Evolutionary conservation across 35 echinoderm and acorn worm genomes (phyloP), one percentile per base, ranked within the genome.

Genomic region (Strongylocentrotus purpuratus): DNA sequence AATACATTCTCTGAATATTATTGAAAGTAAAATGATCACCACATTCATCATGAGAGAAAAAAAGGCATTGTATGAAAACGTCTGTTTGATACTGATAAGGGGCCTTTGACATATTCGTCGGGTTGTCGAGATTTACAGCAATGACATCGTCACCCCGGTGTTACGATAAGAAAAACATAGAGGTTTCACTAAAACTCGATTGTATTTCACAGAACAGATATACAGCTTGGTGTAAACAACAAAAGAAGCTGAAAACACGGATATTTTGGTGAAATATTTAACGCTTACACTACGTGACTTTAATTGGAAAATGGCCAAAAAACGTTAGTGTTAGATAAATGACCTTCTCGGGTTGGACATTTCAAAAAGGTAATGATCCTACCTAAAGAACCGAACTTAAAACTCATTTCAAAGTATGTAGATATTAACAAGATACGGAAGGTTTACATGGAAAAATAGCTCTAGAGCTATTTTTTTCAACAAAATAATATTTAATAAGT

Each of bases 131-230:
- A n/a, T 78, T 78, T 28, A 78, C 22, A 78, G n/a, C 45, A 89
- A 5, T 89, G 87, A 41, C 87, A 89, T 89, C 87, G 87, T 89
- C 87, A 89, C 87, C 87, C 87, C 15, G 0, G 7, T 89, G 87
- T 89, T 45, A 35, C 33, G 33, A 89, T 33, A 46, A 45, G 5
- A 46, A 89, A 46, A 45, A 89, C 10, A 15, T 28, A 33, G 18
- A 28, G 13, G 32, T 89, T 33, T 28, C 32, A 5, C 33, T 45
- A 46, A 89, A 45, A 89, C 11, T 45, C 2, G 33, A 18, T 33
- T 45, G 45, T 31, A 46, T 45, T 89, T 89, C 25, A 45, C 12
- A 89, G 87, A 41, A 18, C 45, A 46, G 87, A 89, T 46, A 89
- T 89, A 89, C 32, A 45, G 87, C 87, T 33, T 15, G 45, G 87